A percentile compares a stretch with the other conserved stretches of the same genome.
These are phyloP conservation scores for Anas acuta DNA, from an alignment of 2,797 vertebrate species.

Conservation along the genomic window DNA sequence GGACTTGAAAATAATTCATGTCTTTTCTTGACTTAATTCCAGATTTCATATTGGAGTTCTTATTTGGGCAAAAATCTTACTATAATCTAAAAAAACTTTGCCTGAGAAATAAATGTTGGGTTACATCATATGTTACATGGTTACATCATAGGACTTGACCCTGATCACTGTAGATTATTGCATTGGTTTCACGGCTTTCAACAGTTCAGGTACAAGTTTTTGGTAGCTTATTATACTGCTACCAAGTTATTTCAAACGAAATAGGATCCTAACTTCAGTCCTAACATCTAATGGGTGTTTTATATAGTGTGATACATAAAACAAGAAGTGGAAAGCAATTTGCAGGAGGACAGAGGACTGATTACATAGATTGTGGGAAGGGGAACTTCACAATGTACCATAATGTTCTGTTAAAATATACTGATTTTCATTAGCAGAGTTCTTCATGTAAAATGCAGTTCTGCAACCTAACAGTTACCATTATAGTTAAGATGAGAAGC, in stretches of 20 bases:
- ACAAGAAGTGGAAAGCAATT: constrained; percentile 50
- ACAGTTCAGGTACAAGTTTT: constrained; percentile 18
- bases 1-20: constrained; percentile 18
- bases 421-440: constrained; percentile 48
- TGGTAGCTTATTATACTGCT: not conserved
- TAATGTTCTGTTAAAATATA: constrained; percentile 61
- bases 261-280: constrained; percentile 46
- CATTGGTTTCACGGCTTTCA: not conserved
- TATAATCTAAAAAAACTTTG: not conserved
- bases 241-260: constrained; percentile 41
- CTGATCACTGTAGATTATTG: not conserved
- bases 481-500: not conserved
- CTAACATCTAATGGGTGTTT: constrained; percentile 40
- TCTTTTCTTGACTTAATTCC: constrained; percentile 67
- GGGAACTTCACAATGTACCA: not conserved
- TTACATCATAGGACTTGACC: constrained; percentile 10
- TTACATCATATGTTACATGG: not conserved
- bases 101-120: not conserved
- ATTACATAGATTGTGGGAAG: not conserved
- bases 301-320: constrained; percentile 46
- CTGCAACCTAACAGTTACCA: not conserved
- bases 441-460: constrained; percentile 51
- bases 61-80: not conserved
- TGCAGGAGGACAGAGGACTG: constrained; percentile 50
- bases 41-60: not conserved